Percentiles rank a stretch among this genome's conserved stretches.
phyloP scores from a whole-genome alignment of 2,888 invertebrate species.

The Miltochrista miniata region DNA sequence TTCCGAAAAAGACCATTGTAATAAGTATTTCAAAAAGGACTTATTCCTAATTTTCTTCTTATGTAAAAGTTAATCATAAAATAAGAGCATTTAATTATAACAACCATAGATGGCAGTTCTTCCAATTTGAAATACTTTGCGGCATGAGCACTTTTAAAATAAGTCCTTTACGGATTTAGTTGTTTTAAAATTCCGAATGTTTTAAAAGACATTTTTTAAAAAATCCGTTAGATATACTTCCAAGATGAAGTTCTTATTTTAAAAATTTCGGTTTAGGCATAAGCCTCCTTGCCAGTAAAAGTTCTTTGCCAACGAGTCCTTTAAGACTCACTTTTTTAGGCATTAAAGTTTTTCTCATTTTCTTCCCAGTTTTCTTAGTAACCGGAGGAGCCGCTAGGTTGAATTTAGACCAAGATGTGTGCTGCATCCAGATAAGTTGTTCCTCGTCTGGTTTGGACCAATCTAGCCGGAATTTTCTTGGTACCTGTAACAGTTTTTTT shows the following conservation, averaged over 20 bases:
- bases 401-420: not conserved
- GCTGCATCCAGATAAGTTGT: not conserved
- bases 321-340: not conserved
- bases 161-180: too few relatives aligned
- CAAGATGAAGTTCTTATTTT: not conserved
- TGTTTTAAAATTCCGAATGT: too few relatives aligned
- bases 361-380: not conserved
- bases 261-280: conserved; percentile 1
- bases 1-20: too few relatives aligned
- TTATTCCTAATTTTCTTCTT: too few relatives aligned
- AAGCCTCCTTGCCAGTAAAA: not conserved
- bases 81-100: too few relatives aligned
- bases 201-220: too few relatives aligned
- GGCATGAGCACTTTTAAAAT: too few relatives aligned
- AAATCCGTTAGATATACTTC: too few relatives aligned
- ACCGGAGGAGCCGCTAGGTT: not conserved
- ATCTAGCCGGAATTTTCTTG: not conserved
- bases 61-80: too few relatives aligned
- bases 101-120: too few relatives aligned
- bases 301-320: not conserved
- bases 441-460: not conserved
- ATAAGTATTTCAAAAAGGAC: too few relatives aligned
- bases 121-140: too few relatives aligned
- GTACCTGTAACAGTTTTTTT: not conserved
- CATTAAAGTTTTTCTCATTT: not conserved